Percentiles rank a stretch among this genome's conserved stretches.
Evolutionary conservation across 2,888 invertebrate species (phyloP).

Genomic region (Linnaemya vulpina): DNA sequence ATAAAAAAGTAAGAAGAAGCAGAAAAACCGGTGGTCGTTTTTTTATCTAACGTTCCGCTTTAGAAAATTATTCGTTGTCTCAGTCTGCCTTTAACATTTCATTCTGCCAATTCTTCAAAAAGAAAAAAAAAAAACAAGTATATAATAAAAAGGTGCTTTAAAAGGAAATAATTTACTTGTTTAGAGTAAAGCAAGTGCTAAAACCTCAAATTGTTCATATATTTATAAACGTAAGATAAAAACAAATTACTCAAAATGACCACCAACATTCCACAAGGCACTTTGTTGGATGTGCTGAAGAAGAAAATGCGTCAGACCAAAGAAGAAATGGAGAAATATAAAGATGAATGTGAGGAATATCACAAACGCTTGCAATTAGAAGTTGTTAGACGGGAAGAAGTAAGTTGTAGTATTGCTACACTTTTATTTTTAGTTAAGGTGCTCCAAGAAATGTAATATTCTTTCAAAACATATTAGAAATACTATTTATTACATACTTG

Average conservation of each 20-base stretch:
- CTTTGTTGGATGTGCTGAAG: conserved; percentile 98
- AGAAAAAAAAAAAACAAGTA: conserved; percentile 70
- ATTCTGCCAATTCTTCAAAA: conserved; percentile 45
- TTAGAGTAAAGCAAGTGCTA: conserved; percentile 53
- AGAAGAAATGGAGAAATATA: conserved; percentile 99
- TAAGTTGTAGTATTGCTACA: conserved; percentile 85
- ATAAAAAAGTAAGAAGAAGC: conserved; percentile 69
- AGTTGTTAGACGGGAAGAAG: conserved; percentile 98
- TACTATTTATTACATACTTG: conserved; percentile 7
- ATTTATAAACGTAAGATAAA: conserved; percentile 62
- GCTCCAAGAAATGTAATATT: conserved; percentile 62
- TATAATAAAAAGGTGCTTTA: conserved; percentile 67
- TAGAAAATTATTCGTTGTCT: conserved; percentile 70
- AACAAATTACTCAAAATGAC: conserved; percentile 85
- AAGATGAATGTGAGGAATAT: conserved; percentile 98
- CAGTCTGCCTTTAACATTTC: conserved; percentile 68
- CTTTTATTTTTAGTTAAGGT: background rate
- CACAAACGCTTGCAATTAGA: conserved; percentile 97
- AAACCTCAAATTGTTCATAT: conserved; percentile 55
- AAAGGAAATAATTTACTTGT: conserved; percentile 64
- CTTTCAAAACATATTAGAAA: background rate
- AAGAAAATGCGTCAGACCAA: conserved; percentile 99
- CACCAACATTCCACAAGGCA: conserved; percentile 95
- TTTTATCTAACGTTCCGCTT: conserved; percentile 74
- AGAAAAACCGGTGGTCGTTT: conserved; percentile 80